Percentiles rank a stretch among this genome's conserved stretches.
Evolutionary conservation across 2,888 invertebrate species (phyloP).

Genomic region (Ophion slaviceki): DNA sequence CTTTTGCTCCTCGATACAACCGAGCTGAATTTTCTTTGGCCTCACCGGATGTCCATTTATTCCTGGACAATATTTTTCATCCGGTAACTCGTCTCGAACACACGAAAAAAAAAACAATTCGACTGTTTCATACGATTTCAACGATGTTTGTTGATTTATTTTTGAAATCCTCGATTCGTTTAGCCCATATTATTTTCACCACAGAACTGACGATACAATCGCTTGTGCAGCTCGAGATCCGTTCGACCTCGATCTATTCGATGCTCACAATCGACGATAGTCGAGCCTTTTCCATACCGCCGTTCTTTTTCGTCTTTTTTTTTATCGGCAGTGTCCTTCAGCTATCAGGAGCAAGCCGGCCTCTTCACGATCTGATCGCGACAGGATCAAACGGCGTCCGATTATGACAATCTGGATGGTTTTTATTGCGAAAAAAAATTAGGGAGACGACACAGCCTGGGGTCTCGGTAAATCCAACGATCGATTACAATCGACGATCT

Average conservation of each 20-base stretch:
- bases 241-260: slow-evolving; percentile 19
- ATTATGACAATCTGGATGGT: not conserved
- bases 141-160: not conserved
- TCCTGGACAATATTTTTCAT: slow-evolving; percentile 27
- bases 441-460: not conserved
- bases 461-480: not conserved
- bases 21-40: not conserved
- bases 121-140: slow-evolving; percentile 32
- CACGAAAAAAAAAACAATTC: no score
- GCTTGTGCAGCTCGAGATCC: slow-evolving; percentile 25
- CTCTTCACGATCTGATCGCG: slow-evolving; percentile 48
- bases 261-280: not conserved
- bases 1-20: not conserved
- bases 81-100: slow-evolving; percentile 19
- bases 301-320: not conserved
- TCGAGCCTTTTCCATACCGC: no score
- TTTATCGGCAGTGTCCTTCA: not conserved
- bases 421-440: slow-evolving; percentile 2
- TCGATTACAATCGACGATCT: not conserved
- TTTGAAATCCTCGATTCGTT: slow-evolving; percentile 1
- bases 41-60: slow-evolving; percentile 53
- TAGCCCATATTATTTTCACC: slow-evolving; percentile 35
- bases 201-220: slow-evolving; percentile 54
- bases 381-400: slow-evolving; percentile 44
- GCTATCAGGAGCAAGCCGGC: slow-evolving; percentile 3